Base-by-base conservation (phyloP, 1,140 invertebrate genomes). In the Zaprionus inermis region DNA sequence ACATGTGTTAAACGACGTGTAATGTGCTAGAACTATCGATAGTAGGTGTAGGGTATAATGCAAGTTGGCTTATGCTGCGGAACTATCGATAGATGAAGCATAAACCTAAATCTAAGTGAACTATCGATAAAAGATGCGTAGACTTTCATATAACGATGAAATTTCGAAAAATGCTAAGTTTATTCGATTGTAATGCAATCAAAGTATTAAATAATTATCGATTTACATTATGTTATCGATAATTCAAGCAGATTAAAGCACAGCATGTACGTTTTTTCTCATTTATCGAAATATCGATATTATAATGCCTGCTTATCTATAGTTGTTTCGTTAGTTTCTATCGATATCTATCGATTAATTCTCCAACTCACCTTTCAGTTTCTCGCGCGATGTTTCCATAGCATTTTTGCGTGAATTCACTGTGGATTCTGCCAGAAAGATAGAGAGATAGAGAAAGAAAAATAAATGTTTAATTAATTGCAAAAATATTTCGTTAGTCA, bases 341-440 rank as follows among this genome's bases (percentile, higher is more conserved):
- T 36, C 71, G 28, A 24, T 63, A 51, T 41, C 22, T 51, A 49
- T 51, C 54, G 66, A 57, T 69, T 61, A 12, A 56, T 41, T 16
- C 2, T 44, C 7, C 3, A 16, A 30, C 78, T 88, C 72, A 91
- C 88, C 88, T 73, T 84, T 91, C 0, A 84, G 38, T 58, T 88
- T 89, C 34, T 91, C 88, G 34, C 88, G 88, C 18, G 83, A 70
- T 38, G 76, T 65, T 55, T 91, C 88, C 69, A 91, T 64, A 41
- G 80, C 69, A 71, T 77, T 88, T 49, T 91, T 91, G 28, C 88
- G 83, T 36, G 88, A 91, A 76, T 91, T 91, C 30, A 91, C 88
- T 22, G 88, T 84, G 41, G 88, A 77, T 78, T 91, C 88, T 91
- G 67, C 24, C 59, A 78, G n/a, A 12, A 60, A 24, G n/a, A 51